Evolutionary conservation across 2,888 invertebrate species (phyloP).

Genomic region (Xanthorhoe designata): DNA sequence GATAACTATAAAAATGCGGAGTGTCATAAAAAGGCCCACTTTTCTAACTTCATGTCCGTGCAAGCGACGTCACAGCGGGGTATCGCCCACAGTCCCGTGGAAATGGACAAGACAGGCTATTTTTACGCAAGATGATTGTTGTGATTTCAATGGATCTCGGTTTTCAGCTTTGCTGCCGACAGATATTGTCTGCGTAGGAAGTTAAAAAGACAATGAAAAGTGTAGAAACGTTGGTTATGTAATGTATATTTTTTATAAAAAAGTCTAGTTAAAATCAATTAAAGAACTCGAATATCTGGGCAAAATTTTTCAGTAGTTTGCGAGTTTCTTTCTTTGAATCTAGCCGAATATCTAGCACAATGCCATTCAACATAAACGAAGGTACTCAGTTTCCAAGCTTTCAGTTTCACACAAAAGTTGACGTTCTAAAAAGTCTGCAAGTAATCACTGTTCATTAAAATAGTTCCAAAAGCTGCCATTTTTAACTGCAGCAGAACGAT

Average conservation of each 20-base stretch:
- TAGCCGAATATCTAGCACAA: background rate
- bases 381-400: conserved; percentile 2
- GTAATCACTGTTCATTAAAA: conserved; percentile 38
- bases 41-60: conserved; percentile 39
- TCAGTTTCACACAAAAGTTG: conserved; percentile 5
- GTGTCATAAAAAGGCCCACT: conserved; percentile 56
- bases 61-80: conserved; percentile 50
- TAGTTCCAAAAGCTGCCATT: conserved; percentile 48
- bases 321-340: background rate
- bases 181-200: conserved; percentile 26
- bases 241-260: background rate
- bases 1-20: conserved; percentile 56
- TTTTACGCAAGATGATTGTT: conserved; percentile 55
- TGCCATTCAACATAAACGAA: conserved; percentile 5
- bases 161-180: conserved; percentile 33
- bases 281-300: background rate
- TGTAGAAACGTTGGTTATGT: conserved; percentile 4
- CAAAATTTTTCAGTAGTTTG: background rate
- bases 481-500: conserved; percentile 54
- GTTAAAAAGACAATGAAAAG: conserved; percentile 8
- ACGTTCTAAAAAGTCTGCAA: conserved; percentile 16
- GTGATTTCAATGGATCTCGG: conserved; percentile 50
- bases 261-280: background rate
- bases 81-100: conserved; percentile 46
- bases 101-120: conserved; percentile 54